A percentile compares a stretch with the other conserved stretches of the same genome.
These are phyloP conservation scores for Chaenocephalus aceratus DNA, from an alignment of 2,113 vertebrate genomes.

Conservation along the genomic window DNA sequence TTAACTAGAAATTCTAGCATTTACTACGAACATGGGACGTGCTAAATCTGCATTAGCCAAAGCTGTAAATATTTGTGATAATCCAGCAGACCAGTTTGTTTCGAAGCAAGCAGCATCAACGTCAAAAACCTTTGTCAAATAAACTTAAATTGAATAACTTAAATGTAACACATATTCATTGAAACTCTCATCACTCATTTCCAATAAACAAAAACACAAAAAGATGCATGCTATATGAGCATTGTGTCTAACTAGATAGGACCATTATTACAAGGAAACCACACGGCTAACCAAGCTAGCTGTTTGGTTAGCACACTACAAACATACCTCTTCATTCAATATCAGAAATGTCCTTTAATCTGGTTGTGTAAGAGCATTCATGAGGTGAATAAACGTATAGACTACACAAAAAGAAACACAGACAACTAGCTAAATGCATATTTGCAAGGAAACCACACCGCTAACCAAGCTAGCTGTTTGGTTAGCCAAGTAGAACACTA, in stretches of 20 bases:
- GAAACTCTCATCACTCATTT: neutral
- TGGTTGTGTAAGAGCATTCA: neutral
- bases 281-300: neutral
- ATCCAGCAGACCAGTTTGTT: neutral
- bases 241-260: neutral
- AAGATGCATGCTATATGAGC: neutral
- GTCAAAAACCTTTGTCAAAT: neutral
- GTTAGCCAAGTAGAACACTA: too few relatives aligned
- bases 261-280: neutral
- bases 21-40: neutral
- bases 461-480: neutral
- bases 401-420: neutral
- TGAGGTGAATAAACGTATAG: neutral
- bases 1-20: neutral
- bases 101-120: neutral
- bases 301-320: neutral
- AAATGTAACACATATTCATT: neutral
- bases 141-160: neutral
- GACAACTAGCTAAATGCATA: neutral
- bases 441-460: neutral
- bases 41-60: neutral
- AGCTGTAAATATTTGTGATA: neutral
- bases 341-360: neutral
- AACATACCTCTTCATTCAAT: neutral
- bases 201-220: neutral